Conservation (phyloP, 2,888 invertebrate species). For the Druceiella hillmani region DNA sequence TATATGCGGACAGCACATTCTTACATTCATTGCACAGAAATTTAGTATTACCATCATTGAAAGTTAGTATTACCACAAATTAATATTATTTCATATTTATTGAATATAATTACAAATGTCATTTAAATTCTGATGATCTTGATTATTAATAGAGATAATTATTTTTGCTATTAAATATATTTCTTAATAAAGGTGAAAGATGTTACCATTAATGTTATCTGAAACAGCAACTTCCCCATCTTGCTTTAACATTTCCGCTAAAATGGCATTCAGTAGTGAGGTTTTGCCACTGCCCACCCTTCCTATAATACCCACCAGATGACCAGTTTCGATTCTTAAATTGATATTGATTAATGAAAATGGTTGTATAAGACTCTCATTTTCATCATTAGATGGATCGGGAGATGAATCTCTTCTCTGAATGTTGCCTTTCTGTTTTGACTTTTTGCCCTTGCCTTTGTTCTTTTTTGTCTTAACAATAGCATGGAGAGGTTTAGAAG, state of each 20-base stretch:
- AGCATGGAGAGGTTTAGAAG: conserved; percentile 30
- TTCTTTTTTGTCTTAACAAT: conserved; percentile 38
- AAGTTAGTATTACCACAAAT: too few relatives aligned
- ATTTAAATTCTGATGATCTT: too few relatives aligned
- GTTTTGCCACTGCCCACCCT: conserved; percentile 90
- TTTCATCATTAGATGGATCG: conserved; percentile 5
- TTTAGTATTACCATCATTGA: too few relatives aligned
- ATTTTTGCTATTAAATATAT: too few relatives aligned
- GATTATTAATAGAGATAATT: too few relatives aligned
- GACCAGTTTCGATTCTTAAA: conserved; percentile 53
- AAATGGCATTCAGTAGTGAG: conserved; percentile 74
- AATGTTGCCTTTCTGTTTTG: conserved; percentile 30
- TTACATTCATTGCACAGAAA: too few relatives aligned
- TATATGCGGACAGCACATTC: too few relatives aligned
- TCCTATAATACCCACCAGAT: conserved; percentile 83
- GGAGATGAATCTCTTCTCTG: conserved; percentile 35
- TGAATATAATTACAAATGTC: too few relatives aligned
- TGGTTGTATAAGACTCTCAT: conserved; percentile 29
- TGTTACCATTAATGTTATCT: conserved; percentile 60
- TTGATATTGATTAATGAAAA: conserved; percentile 36
- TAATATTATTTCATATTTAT: too few relatives aligned
- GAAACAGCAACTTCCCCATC: conserved; percentile 65
- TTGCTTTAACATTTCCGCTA: conserved; percentile 75
- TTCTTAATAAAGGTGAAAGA: too few relatives aligned
- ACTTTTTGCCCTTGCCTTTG: conserved; percentile 48